A percentile compares a stretch with the other conserved stretches of the same genome.
Evolutionary conservation across 2,888 invertebrate species (phyloP).

Genomic region (Drosophila hawaiiensis): DNA sequence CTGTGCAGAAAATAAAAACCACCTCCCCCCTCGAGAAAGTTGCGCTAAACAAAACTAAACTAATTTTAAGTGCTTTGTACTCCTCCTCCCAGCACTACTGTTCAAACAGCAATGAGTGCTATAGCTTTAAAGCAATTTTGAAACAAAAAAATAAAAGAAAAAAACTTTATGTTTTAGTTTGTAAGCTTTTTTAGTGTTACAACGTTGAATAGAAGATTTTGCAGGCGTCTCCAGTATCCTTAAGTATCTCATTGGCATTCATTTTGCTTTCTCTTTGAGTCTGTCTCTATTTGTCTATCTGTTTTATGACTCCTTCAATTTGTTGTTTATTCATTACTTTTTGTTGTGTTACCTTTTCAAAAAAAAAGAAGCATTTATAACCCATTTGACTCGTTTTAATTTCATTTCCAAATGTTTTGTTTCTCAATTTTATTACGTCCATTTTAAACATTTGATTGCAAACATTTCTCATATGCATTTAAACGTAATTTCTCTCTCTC

Average conservation of each 20-base stretch:
- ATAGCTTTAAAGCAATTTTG: constrained; percentile 76
- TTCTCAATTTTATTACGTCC: constrained; percentile 42
- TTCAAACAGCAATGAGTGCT: constrained; percentile 12
- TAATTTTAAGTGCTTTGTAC: constrained; percentile 60
- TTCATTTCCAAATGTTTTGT: constrained; percentile 49
- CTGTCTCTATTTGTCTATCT: constrained; percentile 11
- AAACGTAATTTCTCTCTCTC: background rate
- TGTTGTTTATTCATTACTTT: constrained; percentile 56
- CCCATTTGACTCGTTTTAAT: constrained; percentile 54
- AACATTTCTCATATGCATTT: constrained; percentile 27
- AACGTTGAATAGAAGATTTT: constrained; percentile 14
- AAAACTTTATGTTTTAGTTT: constrained; percentile 50
- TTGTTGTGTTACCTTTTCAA: constrained; percentile 50
- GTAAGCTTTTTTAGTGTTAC: constrained; percentile 44
- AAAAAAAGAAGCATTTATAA: constrained; percentile 56
- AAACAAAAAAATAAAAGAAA: constrained; percentile 2
- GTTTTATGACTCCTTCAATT: constrained; percentile 38
- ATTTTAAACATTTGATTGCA: constrained; percentile 44
- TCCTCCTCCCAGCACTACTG: background rate
- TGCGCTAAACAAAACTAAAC: constrained; percentile 39
- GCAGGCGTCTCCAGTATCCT: constrained; percentile 41
- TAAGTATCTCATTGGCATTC: constrained; percentile 82
- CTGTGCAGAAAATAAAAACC: constrained; percentile 35
- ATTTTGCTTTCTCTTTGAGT: constrained; percentile 44
- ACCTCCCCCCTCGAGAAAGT: constrained; percentile 8